phyloP scores from a whole-genome alignment of 2,113 vertebrate species.

The Eira barbara region DNA sequence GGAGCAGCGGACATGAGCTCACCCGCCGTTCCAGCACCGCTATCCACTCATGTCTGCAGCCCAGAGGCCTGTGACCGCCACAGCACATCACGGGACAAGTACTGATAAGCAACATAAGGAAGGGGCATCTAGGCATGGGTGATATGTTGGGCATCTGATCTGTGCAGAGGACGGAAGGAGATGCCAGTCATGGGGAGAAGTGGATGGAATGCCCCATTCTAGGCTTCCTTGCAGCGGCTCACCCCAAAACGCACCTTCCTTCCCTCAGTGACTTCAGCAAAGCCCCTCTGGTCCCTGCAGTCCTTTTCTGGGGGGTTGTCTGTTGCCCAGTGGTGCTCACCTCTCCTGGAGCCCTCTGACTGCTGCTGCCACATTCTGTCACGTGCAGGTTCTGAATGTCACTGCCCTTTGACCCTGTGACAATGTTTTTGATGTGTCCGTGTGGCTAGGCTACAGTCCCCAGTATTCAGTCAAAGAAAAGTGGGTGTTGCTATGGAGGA shows the following conservation, averaged over 20 bases:
- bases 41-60: background rate
- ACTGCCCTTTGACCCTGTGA: background rate
- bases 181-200: background rate
- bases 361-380: background rate
- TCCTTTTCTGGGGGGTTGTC: background rate
- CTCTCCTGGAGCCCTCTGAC: background rate
- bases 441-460: background rate
- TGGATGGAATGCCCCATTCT: background rate
- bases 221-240: background rate
- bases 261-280: background rate
- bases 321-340: background rate
- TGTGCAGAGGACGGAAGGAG: background rate
- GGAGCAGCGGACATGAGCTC: conserved; percentile 48
- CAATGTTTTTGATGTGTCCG: background rate
- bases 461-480: background rate
- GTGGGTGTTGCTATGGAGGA: background rate
- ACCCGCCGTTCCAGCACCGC: background rate
- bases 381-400: background rate
- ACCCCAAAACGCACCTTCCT: background rate
- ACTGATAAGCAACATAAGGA: background rate
- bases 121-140: background rate
- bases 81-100: background rate
- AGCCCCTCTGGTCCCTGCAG: background rate
- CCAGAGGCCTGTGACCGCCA: background rate
- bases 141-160: background rate